Evolutionary conservation across 2,888 invertebrate species (phyloP), one percentile per base, ranked within the genome.

Genomic region (Criorhina ranunculi): DNA sequence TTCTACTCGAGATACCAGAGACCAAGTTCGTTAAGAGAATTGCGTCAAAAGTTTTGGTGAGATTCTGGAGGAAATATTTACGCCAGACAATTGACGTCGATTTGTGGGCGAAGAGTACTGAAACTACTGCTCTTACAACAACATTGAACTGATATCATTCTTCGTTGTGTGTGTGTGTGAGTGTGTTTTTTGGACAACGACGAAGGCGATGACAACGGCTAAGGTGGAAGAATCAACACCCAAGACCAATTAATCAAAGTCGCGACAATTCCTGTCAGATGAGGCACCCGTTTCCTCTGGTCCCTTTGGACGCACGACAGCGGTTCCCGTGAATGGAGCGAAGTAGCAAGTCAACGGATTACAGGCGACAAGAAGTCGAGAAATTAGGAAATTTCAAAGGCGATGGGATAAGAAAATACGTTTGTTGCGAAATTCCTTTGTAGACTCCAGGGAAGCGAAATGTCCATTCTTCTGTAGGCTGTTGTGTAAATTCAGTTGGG

Each of bases 241-340:
- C 86, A 88, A 88, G 88, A 87, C 87, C 88, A 89, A 89, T 89
- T 89, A 89, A 89, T 89, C 89, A 89, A 88, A 88, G 88, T 86
- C 88, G 87, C 87, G 88, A 88, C 88, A 88, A 88, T 87, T 88
- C 87, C 86, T 88, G 88, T 87, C 88, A 87, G 40, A 51, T 62
- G 78, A 49, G 44, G 66, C 73, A 83, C 19, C 67, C 72, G 67
- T 53, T 73, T 78, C 19, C 35, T 77, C 15, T 37, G 57, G 19
- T 66, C 19, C 37, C 69, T 62, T 35, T 6, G 55, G 33, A 35
- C 37, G 59, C 59, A 57, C 24, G 19, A 29, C 24, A 15, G 35
- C 49, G 46, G 55, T 77, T 77, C 76, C 49, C 67, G 72, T 75
- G 80, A 76, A 67, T 73, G 79, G 62, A 76, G 19, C 17, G 37